Conservation (phyloP, 2,888 invertebrate species). For the Lapara coniferarum region DNA sequence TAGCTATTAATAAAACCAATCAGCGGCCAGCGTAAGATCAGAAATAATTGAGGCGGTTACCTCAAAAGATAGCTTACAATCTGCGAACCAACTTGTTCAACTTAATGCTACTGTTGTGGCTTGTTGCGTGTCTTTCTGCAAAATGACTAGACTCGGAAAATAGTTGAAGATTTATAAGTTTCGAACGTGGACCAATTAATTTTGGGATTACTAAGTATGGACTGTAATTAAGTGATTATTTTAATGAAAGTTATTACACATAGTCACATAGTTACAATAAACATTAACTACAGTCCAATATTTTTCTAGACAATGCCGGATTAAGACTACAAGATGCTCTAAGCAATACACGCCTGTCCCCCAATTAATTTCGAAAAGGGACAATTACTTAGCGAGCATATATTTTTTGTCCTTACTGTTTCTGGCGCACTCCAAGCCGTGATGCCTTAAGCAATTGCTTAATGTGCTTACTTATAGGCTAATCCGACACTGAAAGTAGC, state of each 20-base stretch:
- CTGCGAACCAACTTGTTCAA: constrained; percentile 56
- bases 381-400: too few relatives aligned
- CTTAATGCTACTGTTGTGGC: constrained; percentile 29
- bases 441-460: too few relatives aligned
- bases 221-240: not conserved
- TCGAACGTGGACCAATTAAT: constrained; percentile 1
- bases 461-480: too few relatives aligned
- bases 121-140: constrained; percentile 14
- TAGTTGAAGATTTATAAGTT: constrained; percentile 1
- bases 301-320: too few relatives aligned
- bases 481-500: too few relatives aligned
- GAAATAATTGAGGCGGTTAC: constrained; percentile 59
- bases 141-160: not conserved
- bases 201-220: not conserved
- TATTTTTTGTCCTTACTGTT: too few relatives aligned
- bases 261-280: not conserved
- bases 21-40: constrained; percentile 45
- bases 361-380: too few relatives aligned
- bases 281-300: too few relatives aligned
- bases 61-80: constrained; percentile 59
- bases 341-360: too few relatives aligned
- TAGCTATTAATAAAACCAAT: constrained; percentile 48
- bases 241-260: not conserved
- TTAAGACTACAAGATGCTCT: too few relatives aligned
- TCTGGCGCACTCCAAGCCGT: too few relatives aligned